Evolutionary conservation across 2,888 invertebrate genomes (phyloP).

Genomic region (Chorisops tibialis): DNA sequence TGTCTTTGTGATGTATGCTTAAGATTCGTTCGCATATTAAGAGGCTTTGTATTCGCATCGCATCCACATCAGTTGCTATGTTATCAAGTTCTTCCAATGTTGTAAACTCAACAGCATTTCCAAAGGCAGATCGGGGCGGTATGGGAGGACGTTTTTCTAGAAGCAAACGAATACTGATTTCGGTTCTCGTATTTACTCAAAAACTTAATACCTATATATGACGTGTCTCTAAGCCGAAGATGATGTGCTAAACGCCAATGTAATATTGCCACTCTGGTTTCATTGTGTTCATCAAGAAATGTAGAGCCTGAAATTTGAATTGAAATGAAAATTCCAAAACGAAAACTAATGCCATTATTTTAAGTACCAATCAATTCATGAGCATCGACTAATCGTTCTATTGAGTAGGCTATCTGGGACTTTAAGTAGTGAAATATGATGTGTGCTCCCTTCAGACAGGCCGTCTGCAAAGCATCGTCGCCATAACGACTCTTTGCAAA

Average conservation of each 20-base stretch:
- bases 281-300: constrained; percentile 82
- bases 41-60: constrained; percentile 81
- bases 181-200: neutral
- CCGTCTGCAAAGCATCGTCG: constrained; percentile 85
- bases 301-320: constrained; percentile 61
- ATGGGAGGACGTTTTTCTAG: constrained; percentile 56
- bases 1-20: constrained; percentile 82
- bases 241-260: constrained; percentile 78
- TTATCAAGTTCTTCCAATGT: constrained; percentile 68
- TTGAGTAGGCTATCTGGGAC: constrained; percentile 59
- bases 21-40: constrained; percentile 84
- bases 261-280: constrained; percentile 64
- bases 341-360: no score
- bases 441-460: constrained; percentile 75
- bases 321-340: no score
- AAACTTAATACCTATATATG: constrained; percentile 43
- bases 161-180: neutral
- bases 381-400: constrained; percentile 75
- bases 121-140: constrained; percentile 61
- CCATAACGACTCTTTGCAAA: constrained; percentile 72
- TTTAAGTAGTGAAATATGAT: constrained; percentile 70
- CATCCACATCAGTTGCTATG: constrained; percentile 75
- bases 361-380: constrained; percentile 76
- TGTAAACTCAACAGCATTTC: constrained; percentile 70
- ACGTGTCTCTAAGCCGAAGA: constrained; percentile 55